These are phyloP conservation scores for Chiloscyllium plagiosum DNA, from an alignment of 2,113 vertebrate species.

Conservation along the genomic window DNA sequence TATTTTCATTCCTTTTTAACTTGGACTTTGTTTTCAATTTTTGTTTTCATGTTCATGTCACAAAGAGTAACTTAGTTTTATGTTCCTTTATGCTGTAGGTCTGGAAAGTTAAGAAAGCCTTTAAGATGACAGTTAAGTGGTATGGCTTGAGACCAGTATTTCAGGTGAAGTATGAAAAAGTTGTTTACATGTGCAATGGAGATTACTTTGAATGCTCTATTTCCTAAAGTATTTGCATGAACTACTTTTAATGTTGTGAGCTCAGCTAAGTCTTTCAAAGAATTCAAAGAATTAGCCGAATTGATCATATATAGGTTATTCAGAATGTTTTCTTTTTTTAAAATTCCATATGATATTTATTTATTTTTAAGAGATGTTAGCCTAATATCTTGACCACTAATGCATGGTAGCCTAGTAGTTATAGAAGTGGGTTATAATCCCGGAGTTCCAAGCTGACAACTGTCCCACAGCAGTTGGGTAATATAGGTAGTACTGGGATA, in stretches of 20 bases:
- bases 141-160: constrained; percentile 68
- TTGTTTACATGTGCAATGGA: not conserved
- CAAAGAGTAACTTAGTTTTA: not conserved
- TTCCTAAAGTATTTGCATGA: not conserved
- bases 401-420: not conserved
- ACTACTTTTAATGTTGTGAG: not conserved
- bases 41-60: not conserved
- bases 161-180: constrained; percentile 58
- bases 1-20: not conserved
- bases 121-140: constrained; percentile 85
- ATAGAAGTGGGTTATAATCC: not conserved
- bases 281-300: not conserved
- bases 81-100: constrained; percentile 56
- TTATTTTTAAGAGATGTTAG: not conserved
- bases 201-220: not conserved
- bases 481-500: too few relatives aligned
- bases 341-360: not conserved
- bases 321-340: not conserved
- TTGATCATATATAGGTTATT: not conserved
- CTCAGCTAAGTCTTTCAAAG: not conserved
- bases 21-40: not conserved
- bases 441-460: not conserved
- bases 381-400: not conserved
- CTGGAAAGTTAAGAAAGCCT: constrained; percentile 91
- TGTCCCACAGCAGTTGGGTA: too few relatives aligned